Conservation (phyloP, 2,888 invertebrate genomes). For the Ochropleura leucogaster region DNA sequence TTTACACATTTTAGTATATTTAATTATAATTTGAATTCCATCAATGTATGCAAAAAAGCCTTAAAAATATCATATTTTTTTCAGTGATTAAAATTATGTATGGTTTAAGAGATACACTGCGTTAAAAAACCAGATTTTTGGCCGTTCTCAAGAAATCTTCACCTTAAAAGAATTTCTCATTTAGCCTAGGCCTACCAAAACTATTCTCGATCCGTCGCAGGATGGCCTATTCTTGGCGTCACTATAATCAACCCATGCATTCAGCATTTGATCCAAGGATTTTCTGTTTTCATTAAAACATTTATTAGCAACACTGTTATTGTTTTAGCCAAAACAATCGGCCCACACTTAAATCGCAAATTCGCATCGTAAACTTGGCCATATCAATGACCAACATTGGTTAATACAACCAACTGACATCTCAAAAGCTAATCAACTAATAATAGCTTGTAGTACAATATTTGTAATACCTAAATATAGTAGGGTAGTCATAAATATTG, state of each 20-base stretch:
- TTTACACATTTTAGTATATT: too few relatives aligned
- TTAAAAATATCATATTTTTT: too few relatives aligned
- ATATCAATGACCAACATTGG: constrained; percentile 36
- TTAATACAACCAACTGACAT: constrained; percentile 18
- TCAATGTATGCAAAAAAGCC: too few relatives aligned
- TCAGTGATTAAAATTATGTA: too few relatives aligned
- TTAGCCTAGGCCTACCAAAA: neutral
- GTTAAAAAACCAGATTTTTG: too few relatives aligned
- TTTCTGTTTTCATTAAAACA: neutral
- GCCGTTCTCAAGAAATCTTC: too few relatives aligned
- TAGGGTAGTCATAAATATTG: constrained; percentile 42
- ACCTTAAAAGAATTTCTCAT: too few relatives aligned
- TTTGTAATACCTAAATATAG: constrained; percentile 55
- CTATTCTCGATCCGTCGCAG: neutral
- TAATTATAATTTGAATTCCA: too few relatives aligned
- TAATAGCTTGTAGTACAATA: constrained; percentile 41
- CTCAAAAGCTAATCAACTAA: constrained; percentile 41
- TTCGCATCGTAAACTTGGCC: constrained; percentile 28
- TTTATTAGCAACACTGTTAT: neutral
- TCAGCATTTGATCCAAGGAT: neutral
- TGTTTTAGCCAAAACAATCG: neutral
- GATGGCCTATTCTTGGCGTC: neutral
- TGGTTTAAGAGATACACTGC: too few relatives aligned
- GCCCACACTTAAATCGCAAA: constrained; percentile 6
- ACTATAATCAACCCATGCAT: neutral